Percentiles rank a stretch among this genome's conserved stretches.
phyloP scores from a whole-genome alignment of 2,888 invertebrate species.

The Graphium colonna region DNA sequence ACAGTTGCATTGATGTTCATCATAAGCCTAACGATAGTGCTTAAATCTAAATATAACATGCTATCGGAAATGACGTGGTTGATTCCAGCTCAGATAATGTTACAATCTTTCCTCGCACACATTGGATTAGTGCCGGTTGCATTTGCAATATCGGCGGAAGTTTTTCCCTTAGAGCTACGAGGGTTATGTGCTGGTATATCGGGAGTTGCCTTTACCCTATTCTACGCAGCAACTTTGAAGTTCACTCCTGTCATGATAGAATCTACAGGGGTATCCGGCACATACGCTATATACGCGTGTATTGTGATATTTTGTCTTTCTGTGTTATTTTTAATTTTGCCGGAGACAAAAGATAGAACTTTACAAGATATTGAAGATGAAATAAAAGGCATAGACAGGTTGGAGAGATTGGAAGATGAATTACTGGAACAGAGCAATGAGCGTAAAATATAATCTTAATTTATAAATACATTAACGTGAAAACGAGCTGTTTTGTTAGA shows the following conservation, averaged over 20 bases:
- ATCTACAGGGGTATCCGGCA: constrained; percentile 33
- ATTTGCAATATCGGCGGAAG: constrained; percentile 37
- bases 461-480: too few species aligned
- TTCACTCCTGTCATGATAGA: constrained; percentile 39
- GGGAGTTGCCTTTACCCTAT: constrained; percentile 34
- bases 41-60: constrained; percentile 8
- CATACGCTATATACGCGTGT: constrained; percentile 33
- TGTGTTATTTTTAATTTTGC: constrained; percentile 34
- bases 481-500: too few species aligned
- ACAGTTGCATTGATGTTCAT: constrained; percentile 32
- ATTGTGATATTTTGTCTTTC: constrained; percentile 24
- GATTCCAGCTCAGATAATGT: constrained; percentile 34
- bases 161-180: constrained; percentile 41
- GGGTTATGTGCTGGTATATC: constrained; percentile 33
- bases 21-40: constrained; percentile 26
- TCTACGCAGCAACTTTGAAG: constrained; percentile 35
- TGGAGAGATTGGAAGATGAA: not conserved
- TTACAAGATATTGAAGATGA: constrained; percentile 44
- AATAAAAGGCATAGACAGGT: constrained; percentile 28
- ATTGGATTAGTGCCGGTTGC: constrained; percentile 37
- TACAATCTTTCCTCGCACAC: constrained; percentile 36
- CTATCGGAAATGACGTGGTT: constrained; percentile 18
- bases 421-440: not conserved
- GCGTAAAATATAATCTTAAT: too few species aligned
- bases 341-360: constrained; percentile 44